These are phyloP conservation scores for Heterotis niloticus DNA, from an alignment of 2,113 vertebrate genomes.

Conservation along the genomic window DNA sequence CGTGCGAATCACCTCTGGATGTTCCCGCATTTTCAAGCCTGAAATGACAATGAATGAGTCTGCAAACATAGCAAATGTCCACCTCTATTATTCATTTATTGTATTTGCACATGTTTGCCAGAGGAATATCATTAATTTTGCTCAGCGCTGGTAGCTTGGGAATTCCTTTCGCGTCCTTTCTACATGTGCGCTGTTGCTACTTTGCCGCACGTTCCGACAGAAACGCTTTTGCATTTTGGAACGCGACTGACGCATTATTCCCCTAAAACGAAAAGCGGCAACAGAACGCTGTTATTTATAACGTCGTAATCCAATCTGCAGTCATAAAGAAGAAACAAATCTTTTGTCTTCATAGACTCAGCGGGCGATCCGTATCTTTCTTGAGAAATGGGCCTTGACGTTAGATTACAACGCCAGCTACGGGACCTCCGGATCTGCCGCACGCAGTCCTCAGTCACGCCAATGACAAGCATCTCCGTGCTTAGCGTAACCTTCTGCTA, in stretches of 20 bases:
- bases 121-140: too few relatives aligned
- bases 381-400: constrained; percentile 22
- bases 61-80: neutral
- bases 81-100: neutral
- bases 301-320: constrained; percentile 33
- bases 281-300: constrained; percentile 17
- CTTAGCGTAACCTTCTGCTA: constrained; percentile 1
- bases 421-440: neutral
- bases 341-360: constrained; percentile 24
- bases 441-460: constrained; percentile 7
- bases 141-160: too few relatives aligned
- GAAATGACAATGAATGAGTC: neutral
- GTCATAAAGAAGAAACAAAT: constrained; percentile 36
- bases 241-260: constrained; percentile 1
- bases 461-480: constrained; percentile 5
- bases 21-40: neutral
- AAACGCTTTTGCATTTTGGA: constrained; percentile 16
- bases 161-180: too few relatives aligned
- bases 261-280: neutral
- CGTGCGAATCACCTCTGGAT: neutral
- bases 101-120: neutral
- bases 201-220: too few relatives aligned
- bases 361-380: constrained; percentile 26
- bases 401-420: neutral
- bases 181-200: too few relatives aligned